Percentiles rank a stretch among this genome's conserved stretches.
These are phyloP conservation scores for Pilophorus perplexus DNA, from an alignment of 2,888 invertebrate species.

Conservation along the genomic window DNA sequence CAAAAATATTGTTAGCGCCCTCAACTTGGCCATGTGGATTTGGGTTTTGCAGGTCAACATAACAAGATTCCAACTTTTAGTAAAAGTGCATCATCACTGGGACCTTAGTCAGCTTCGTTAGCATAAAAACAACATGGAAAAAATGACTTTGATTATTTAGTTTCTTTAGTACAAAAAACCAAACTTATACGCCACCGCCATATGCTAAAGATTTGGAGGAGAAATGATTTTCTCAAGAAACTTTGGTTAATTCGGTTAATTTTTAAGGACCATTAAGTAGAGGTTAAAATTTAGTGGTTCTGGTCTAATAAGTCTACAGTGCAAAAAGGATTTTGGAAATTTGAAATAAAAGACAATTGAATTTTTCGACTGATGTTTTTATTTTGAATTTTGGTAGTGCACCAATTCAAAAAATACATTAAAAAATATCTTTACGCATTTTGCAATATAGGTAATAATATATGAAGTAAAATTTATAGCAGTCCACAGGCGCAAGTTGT, in stretches of 20 bases:
- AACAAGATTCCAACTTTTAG: constrained; percentile 21
- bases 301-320: constrained; percentile 24
- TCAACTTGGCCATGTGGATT: constrained; percentile 48
- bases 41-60: constrained; percentile 16
- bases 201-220: constrained; percentile 9
- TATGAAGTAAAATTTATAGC: constrained; percentile 22
- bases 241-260: constrained; percentile 35
- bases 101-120: constrained; percentile 33
- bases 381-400: constrained; percentile 41
- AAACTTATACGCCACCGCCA: constrained; percentile 33
- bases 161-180: constrained; percentile 30
- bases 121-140: constrained; percentile 25
- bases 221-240: constrained; percentile 19
- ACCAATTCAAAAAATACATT: constrained; percentile 44
- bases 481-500: constrained; percentile 47
- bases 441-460: constrained; percentile 35
- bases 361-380: constrained; percentile 39
- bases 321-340: constrained; percentile 40
- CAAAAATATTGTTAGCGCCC: constrained; percentile 31
- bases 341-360: constrained; percentile 39
- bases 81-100: constrained; percentile 31
- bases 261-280: constrained; percentile 28
- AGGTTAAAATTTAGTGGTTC: constrained; percentile 19
- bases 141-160: constrained; percentile 27
- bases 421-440: constrained; percentile 34